Evolutionary conservation across 2,113 vertebrate species (phyloP), one percentile per base, ranked within the genome.

Genomic region (Orientallactaga bullata): DNA sequence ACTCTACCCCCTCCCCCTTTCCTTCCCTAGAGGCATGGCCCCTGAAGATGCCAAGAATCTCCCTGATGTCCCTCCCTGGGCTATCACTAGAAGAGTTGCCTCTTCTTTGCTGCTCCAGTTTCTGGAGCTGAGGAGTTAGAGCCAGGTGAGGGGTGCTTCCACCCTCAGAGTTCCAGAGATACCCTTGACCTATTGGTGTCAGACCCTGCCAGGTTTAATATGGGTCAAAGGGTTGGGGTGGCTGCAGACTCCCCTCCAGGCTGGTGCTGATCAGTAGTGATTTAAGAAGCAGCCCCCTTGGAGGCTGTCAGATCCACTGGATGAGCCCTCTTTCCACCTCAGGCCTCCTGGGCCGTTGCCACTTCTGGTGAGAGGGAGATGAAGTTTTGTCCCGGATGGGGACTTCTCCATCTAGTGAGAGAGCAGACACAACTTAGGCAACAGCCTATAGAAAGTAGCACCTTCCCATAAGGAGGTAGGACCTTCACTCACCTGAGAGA

Each of bases 381-480:
- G 92, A 96, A 4, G 5, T 94, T 89, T 98, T 96, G 0, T 98
- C 98, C 98, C 98, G 97, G 84, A 96, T 51, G 47, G 91, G 58
- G 73, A 80, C 24, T 7, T 23, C 5, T 17, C 58, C 71, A 9
- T 77, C 95, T 96, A 83, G 37, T 2, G 39, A 71, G n/a, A 51
- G n/a, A 55, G 30, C 58, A 58, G 84, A 91, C n/a, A 24, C 4
- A 51, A 35, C 35, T 87, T 60, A 85, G 63, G 28, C 7, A 1
- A 72, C 18, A 11, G 73, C 5, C 1, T 69, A 18, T 2, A 18
- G 65, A 55, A 86, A 47, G 47, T 13, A 5, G 10, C 12, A 55
- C 63, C 82, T 55, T 28, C 92, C 61, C 69, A 69, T 5, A 60
- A 7, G 18, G 21, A 51, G 30, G 37, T 9, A 17, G 73, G 37